Conservation (phyloP, 2,797 vertebrate species). For the Heliangelus exortis region DNA sequence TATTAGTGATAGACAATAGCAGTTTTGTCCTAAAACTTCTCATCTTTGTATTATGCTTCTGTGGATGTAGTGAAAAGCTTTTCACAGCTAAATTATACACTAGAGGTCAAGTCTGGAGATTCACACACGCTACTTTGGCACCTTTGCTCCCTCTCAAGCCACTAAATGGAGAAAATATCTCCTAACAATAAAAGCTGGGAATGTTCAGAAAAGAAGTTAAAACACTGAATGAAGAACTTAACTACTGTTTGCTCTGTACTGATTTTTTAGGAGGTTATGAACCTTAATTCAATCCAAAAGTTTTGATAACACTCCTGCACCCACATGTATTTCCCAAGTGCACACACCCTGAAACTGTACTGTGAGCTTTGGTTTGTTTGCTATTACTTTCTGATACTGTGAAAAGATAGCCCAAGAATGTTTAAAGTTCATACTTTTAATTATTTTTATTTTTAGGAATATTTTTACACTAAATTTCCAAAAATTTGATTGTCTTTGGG, state of each 20-base stretch:
- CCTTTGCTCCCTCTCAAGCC: not conserved
- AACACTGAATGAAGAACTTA: not conserved
- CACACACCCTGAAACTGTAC: not conserved
- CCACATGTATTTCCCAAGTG: not conserved
- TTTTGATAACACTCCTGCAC: not conserved
- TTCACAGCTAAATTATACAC: not conserved
- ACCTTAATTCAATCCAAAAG: not conserved
- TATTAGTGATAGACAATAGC: not conserved
- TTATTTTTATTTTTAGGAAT: not conserved
- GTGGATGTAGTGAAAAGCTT: not conserved
- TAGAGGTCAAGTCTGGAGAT: not conserved
- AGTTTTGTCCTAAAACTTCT: not conserved
- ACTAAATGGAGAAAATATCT: not conserved
- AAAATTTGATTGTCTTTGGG: not conserved
- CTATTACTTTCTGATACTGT: not conserved
- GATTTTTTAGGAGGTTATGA: not conserved
- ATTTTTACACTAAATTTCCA: not conserved
- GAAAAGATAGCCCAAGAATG: not conserved
- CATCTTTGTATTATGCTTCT: not conserved
- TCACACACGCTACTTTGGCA: not conserved
- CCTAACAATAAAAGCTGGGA: not conserved
- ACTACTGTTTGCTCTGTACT: not conserved
- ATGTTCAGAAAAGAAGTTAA: not conserved
- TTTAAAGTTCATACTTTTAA: not conserved
- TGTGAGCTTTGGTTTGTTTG: not conserved